Evolutionary conservation across 2,113 vertebrate genomes (phyloP), one percentile per base, ranked within the genome.

Genomic region (Phodopus roborovskii): DNA sequence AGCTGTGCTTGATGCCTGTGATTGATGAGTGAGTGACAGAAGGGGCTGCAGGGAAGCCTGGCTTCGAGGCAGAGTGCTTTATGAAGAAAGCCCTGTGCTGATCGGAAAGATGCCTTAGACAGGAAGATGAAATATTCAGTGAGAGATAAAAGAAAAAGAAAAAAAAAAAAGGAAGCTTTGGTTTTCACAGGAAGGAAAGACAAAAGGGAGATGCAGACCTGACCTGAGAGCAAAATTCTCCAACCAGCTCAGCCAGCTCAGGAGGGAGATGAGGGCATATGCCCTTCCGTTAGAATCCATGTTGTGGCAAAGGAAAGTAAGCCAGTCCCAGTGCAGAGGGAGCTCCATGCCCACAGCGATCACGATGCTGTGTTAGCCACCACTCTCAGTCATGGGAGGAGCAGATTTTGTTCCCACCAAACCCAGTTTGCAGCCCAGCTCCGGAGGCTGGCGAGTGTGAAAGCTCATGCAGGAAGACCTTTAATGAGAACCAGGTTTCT

Each of bases 331-430:
- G 42, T 8, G 60, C 56, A 26, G 15, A 71, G 30, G 39, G 8
- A 70, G 39, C 45, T 39, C 39, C 0, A 0, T 1, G 33, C 87
- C 45, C 12, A 0, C 0, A 0, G 9, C 30, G 5, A 0, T 58
- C 50, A 50, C 62, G 20, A 42, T 19, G n/a, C 39, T 22, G 33
- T 20, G 8, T 45, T 70, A 66, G 53, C 71, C 33, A 81, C 45
- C 19, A 12, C 36, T 22, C 48, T n/a, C n/a, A 82, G 93, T 77
- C 6, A 48, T 20, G 28, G 33, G 73, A 81, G 33, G 28, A 19
- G 45, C 39, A 12, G 36, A 7, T 33, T 24, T 45, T n/a, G 4
- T n/a, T 81, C 36, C 88, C 24, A 19, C 7, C 42, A 75, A 73
- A 45, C 30, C 33, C 50, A 73, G 24, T 95, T 81, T 9, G 36